Conservation (phyloP, 2,888 invertebrate species). For the Diabrotica balteata region DNA sequence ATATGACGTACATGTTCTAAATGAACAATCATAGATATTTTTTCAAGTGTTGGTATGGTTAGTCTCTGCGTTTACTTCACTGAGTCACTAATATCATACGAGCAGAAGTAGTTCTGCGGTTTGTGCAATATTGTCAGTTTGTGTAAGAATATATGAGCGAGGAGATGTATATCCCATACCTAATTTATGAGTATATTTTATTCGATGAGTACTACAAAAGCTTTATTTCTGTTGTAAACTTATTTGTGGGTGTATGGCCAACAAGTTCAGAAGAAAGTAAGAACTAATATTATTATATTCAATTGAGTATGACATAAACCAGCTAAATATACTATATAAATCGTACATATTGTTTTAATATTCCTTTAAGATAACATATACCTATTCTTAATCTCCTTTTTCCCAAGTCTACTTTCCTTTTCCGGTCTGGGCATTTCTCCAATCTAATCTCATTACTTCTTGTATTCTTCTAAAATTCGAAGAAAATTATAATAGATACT, state of each 20-base stretch:
- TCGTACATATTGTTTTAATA: conserved; percentile 6
- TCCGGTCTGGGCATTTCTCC: too few species aligned
- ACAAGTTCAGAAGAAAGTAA: conserved; percentile 43
- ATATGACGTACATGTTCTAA: too few species aligned
- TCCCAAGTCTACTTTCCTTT: too few species aligned
- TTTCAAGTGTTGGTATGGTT: too few species aligned
- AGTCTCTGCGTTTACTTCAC: too few species aligned
- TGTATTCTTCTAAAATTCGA: too few species aligned
- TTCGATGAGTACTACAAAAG: conserved; percentile 40
- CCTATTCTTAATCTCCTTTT: too few species aligned
- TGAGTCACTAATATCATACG: neutral
- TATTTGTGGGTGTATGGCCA: conserved; percentile 50
- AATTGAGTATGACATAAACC: conserved; percentile 52
- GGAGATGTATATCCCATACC: conserved; percentile 36
- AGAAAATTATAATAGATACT: too few species aligned
- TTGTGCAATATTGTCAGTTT: conserved; percentile 31
- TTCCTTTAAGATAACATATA: too few species aligned
- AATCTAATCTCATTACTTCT: too few species aligned
- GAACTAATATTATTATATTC: conserved; percentile 51
- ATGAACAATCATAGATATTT: too few species aligned
- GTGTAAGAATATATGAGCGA: conserved; percentile 12
- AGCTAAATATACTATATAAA: conserved; percentile 49
- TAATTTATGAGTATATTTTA: conserved; percentile 27
- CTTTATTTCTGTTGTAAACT: conserved; percentile 44
- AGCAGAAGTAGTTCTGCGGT: conserved; percentile 13